Conservation (phyloP, 2,888 invertebrate species). For the Drosophila fulvimacula region DNA sequence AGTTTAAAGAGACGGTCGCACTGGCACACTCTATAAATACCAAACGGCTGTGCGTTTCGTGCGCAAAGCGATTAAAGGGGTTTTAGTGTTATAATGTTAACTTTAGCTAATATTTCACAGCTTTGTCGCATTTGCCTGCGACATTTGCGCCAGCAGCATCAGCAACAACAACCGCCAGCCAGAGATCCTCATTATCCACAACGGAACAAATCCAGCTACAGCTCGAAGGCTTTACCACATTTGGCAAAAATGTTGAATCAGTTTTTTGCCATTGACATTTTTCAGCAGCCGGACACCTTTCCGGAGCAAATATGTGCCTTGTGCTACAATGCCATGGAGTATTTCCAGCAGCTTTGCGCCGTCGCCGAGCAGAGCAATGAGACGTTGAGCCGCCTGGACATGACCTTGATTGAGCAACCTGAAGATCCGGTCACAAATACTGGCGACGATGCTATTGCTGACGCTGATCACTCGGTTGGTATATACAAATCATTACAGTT, state of each 20-base stretch:
- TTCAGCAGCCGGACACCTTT: constrained; percentile 59
- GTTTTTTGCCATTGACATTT: constrained; percentile 71
- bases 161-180: constrained; percentile 13
- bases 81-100: constrained; percentile 47
- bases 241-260: constrained; percentile 63
- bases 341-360: constrained; percentile 71
- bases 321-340: constrained; percentile 72
- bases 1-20: constrained; percentile 26
- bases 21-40: constrained; percentile 8
- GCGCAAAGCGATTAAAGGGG: constrained; percentile 44
- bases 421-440: neutral
- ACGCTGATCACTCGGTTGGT: constrained; percentile 47
- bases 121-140: constrained; percentile 78
- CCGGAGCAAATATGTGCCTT: constrained; percentile 72
- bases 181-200: constrained; percentile 3
- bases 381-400: constrained; percentile 31
- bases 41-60: constrained; percentile 39
- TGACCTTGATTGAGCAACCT: constrained; percentile 9
- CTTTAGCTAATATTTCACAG: constrained; percentile 65
- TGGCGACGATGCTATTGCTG: constrained; percentile 2
- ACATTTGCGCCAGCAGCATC: constrained; percentile 57
- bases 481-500: constrained; percentile 44
- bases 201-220: constrained; percentile 41
- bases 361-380: constrained; percentile 67
- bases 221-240: constrained; percentile 57